Evolutionary conservation across 2,113 vertebrate genomes (phyloP).

Genomic region (Oenanthe melanoleuca): DNA sequence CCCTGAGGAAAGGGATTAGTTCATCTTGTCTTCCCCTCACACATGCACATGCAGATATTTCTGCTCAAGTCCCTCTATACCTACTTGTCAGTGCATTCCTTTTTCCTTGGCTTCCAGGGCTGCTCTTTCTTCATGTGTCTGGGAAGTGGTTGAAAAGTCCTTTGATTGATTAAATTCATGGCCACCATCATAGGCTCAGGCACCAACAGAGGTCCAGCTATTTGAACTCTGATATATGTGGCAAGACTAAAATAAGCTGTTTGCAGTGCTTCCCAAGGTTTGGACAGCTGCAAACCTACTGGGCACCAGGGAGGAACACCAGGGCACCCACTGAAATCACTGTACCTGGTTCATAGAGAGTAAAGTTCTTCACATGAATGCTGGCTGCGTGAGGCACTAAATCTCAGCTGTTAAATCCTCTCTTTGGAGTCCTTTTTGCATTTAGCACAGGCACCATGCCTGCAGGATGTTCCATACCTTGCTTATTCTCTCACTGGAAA

Average conservation of each 20-base stretch:
- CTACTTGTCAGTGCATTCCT: neutral
- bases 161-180: neutral
- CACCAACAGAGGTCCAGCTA: neutral
- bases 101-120: neutral
- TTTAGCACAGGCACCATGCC: neutral
- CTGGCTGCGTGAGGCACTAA: neutral
- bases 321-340: neutral
- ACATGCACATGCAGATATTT: neutral
- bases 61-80: neutral
- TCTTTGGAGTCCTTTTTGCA: neutral
- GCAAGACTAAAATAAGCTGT: neutral
- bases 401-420: neutral
- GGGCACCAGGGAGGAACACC: neutral
- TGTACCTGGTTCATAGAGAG: neutral
- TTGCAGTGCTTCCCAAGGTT: neutral
- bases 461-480: neutral
- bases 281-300: neutral
- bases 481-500: neutral
- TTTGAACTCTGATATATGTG: neutral
- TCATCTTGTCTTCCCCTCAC: neutral
- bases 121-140: neutral
- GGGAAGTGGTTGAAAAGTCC: neutral
- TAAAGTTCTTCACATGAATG: neutral
- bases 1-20: conserved; percentile 66
- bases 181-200: neutral